Conservation (phyloP, 2,888 invertebrate species). For the Erebia aethiops region DNA sequence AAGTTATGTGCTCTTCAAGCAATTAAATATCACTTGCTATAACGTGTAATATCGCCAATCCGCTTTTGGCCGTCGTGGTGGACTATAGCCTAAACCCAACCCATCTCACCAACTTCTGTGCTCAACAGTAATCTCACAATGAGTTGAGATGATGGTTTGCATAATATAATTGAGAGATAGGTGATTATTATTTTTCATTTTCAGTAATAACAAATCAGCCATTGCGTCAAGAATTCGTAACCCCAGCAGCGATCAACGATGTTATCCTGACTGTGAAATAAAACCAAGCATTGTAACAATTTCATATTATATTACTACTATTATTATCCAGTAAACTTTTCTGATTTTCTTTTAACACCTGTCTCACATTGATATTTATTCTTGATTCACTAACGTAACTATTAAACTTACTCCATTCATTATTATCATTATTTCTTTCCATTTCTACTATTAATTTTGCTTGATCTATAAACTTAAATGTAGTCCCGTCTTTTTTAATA, state of each 20-base stretch:
- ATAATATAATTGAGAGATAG: not conserved
- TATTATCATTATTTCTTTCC: constrained; percentile 52
- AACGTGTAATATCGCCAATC: too few species aligned
- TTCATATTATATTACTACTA: too few species aligned
- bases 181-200: constrained; percentile 41
- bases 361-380: constrained; percentile 97
- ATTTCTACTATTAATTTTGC: constrained; percentile 47
- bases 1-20: too few species aligned
- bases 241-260: constrained; percentile 7
- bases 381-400: constrained; percentile 88
- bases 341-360: constrained; percentile 88
- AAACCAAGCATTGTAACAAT: constrained; percentile 39
- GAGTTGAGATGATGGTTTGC: not conserved
- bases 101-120: too few species aligned
- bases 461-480: constrained; percentile 56
- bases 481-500: constrained; percentile 31
- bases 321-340: constrained; percentile 58
- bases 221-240: not conserved
- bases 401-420: constrained; percentile 80
- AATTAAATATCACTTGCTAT: too few species aligned
- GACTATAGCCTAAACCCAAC: too few species aligned
- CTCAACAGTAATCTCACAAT: too few species aligned
- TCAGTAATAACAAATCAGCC: constrained; percentile 68
- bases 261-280: constrained; percentile 23
- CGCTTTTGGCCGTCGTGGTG: too few species aligned